These are phyloP conservation scores for Maniola jurtina DNA, from an alignment of 1,140 invertebrate species.

Conservation along the genomic window DNA sequence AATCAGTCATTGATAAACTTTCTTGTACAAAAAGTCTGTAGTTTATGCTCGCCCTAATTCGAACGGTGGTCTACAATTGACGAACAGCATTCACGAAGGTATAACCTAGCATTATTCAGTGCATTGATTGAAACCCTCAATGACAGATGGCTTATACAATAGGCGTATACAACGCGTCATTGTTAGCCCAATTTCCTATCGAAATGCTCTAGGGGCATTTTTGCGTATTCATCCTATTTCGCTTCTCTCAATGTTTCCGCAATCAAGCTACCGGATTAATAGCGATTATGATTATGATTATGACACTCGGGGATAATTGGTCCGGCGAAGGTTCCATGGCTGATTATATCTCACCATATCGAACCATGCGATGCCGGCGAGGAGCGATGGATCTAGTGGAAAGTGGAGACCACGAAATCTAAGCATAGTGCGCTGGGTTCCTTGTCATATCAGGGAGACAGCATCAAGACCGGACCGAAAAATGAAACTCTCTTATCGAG, in stretches of 20 bases:
- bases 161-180: slow-evolving; percentile 47
- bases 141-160: slow-evolving; percentile 68
- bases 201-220: slow-evolving; percentile 58
- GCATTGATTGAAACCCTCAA: slow-evolving; percentile 55
- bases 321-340: slow-evolving; percentile 2
- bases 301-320: slow-evolving; percentile 42
- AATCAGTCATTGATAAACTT: not conserved
- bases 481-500: too few species aligned
- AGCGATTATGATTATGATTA: slow-evolving; percentile 41
- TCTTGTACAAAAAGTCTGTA: not conserved
- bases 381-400: not conserved
- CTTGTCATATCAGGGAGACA: too few species aligned
- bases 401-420: too few species aligned
- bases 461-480: too few species aligned
- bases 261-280: slow-evolving; percentile 49
- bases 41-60: not conserved
- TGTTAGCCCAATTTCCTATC: slow-evolving; percentile 61
- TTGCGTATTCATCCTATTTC: slow-evolving; percentile 56
- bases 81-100: slow-evolving; percentile 30
- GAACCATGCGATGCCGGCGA: not conserved
- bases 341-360: slow-evolving; percentile 2
- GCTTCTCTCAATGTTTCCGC: slow-evolving; percentile 45
- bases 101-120: slow-evolving; percentile 53
- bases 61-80: slow-evolving; percentile 37
- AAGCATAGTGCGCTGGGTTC: too few species aligned